phyloP scores from a whole-genome alignment of 2,113 vertebrate species.

The Crotalus tigris region DNA sequence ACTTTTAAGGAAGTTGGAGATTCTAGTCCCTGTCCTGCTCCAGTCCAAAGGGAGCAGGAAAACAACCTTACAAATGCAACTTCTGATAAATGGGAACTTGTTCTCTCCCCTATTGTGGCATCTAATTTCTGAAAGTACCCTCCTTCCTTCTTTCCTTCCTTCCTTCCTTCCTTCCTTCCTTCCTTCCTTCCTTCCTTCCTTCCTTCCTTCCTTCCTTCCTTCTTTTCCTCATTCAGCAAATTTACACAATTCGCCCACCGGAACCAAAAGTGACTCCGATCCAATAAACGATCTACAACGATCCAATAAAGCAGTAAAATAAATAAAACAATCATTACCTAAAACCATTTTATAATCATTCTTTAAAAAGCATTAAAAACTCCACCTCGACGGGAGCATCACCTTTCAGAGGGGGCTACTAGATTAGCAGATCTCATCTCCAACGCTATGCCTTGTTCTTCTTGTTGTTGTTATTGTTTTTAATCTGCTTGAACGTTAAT shows the following conservation, averaged over 20 bases:
- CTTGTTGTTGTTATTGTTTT: background rate
- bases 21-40: background rate
- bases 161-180: too few species aligned
- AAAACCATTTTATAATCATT: background rate
- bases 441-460: background rate
- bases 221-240: background rate
- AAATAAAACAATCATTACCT: background rate
- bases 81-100: background rate
- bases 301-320: background rate
- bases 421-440: background rate
- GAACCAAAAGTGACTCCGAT: background rate
- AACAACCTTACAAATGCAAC: background rate
- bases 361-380: background rate
- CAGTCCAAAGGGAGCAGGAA: background rate
- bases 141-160: too few species aligned
- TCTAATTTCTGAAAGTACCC: background rate
- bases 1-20: background rate
- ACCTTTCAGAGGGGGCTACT: background rate
- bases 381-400: background rate
- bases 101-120: background rate
- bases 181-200: too few species aligned
- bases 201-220: too few species aligned
- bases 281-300: background rate
- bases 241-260: background rate
- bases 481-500: background rate